phyloP scores from a whole-genome alignment of 2,797 vertebrate genomes.

The Alcedo quadribrachys region DNA sequence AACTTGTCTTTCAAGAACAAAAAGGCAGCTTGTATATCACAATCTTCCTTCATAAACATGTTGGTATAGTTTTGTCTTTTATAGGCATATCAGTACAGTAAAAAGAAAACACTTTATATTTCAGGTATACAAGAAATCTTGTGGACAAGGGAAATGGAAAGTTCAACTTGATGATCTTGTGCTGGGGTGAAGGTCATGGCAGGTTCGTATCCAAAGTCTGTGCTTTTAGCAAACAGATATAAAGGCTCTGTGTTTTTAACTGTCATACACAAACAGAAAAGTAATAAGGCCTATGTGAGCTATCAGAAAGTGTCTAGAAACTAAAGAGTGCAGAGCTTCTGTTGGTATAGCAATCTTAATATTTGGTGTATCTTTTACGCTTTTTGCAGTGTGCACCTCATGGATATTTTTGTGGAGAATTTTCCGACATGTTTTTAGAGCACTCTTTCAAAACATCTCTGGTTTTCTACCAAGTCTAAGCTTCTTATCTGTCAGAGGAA shows the following conservation, averaged over 20 bases:
- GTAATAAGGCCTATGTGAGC: not conserved
- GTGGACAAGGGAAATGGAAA: constrained; percentile 95
- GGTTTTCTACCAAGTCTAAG: not conserved
- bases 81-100: not conserved
- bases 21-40: not conserved
- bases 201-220: constrained; percentile 79
- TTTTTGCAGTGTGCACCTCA: not conserved
- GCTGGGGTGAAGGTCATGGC: constrained; percentile 99
- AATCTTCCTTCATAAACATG: not conserved
- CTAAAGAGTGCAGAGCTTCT: not conserved
- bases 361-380: not conserved
- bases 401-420: not conserved
- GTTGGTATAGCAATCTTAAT: not conserved
- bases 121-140: constrained; percentile 96
- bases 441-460: not conserved
- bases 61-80: not conserved
- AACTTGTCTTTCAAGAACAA: not conserved
- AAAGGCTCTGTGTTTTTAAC: not conserved
- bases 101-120: constrained; percentile 40
- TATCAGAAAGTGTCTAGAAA: not conserved
- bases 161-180: constrained; percentile 96
- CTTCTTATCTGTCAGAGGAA: not conserved
- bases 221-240: not conserved
- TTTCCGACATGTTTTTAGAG: not conserved
- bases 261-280: not conserved